phyloP scores from a whole-genome alignment of 2,888 invertebrate species.

The Lottia gigantea region DNA sequence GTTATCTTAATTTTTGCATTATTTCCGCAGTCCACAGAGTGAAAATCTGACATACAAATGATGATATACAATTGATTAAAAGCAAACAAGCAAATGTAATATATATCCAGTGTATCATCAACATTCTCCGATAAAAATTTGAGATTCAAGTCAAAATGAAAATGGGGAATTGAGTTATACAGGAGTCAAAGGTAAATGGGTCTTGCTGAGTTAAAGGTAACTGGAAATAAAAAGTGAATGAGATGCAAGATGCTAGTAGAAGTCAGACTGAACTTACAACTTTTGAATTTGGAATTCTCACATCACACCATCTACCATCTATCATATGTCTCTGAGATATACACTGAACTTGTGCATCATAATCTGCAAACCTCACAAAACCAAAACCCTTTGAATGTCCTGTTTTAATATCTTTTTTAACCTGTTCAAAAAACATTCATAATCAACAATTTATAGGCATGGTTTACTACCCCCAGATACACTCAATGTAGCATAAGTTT shows the following conservation, averaged over 20 bases:
- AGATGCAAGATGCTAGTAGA: not conserved
- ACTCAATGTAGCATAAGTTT: too few species aligned
- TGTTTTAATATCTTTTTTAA: conserved; percentile 73
- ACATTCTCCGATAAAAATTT: too few species aligned
- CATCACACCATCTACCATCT: conserved; percentile 98
- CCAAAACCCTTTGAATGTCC: conserved; percentile 99
- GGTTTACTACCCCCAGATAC: too few species aligned
- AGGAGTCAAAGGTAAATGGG: not conserved
- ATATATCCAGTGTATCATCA: too few species aligned
- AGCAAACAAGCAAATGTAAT: too few species aligned
- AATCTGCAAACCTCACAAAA: conserved; percentile 95
- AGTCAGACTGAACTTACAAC: conserved; percentile 62
- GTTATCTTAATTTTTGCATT: too few species aligned
- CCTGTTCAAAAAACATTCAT: conserved; percentile 35
- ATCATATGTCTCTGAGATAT: conserved; percentile 95
- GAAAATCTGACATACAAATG: too few species aligned
- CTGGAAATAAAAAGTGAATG: not conserved
- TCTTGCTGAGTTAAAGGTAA: not conserved
- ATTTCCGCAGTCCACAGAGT: too few species aligned
- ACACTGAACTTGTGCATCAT: conserved; percentile 95
- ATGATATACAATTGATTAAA: too few species aligned
- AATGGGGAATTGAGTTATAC: too few species aligned
- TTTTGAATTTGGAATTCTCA: conserved; percentile 97
- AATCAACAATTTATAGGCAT: too few species aligned
- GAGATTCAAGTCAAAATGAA: too few species aligned